Percentiles rank a stretch among this genome's conserved stretches.
Evolutionary conservation across 2,888 invertebrate genomes (phyloP).

Genomic region (Tuberolachnus salignus): DNA sequence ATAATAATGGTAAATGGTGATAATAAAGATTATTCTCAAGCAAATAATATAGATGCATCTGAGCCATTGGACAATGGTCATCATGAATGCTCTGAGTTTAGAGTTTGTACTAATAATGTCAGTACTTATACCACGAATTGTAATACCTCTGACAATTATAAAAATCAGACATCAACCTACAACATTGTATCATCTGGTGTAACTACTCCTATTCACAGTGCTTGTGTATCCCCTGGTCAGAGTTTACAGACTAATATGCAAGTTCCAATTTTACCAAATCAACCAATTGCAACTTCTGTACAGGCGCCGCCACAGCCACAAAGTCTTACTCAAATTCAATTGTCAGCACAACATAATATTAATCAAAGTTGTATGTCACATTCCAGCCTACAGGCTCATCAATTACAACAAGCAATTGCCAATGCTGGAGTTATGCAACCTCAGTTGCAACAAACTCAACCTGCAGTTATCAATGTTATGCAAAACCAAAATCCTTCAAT

Average conservation of each 20-base stretch:
- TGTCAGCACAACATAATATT: constrained; percentile 60
- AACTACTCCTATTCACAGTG: constrained; percentile 54
- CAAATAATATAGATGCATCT: constrained; percentile 40
- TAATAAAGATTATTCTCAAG: constrained; percentile 30
- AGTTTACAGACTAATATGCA: constrained; percentile 60
- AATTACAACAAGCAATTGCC: constrained; percentile 61
- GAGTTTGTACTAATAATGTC: constrained; percentile 57
- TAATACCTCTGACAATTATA: constrained; percentile 57
- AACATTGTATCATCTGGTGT: constrained; percentile 54
- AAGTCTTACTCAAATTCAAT: constrained; percentile 59
- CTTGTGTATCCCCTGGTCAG: constrained; percentile 61
- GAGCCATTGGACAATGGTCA: constrained; percentile 47
- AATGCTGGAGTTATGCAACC: constrained; percentile 58
- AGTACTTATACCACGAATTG: constrained; percentile 58
- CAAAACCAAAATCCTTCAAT: constrained; percentile 58
- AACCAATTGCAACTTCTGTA: constrained; percentile 30
- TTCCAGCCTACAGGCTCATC: constrained; percentile 61
- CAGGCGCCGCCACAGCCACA: constrained; percentile 59
- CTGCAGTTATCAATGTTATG: constrained; percentile 59
- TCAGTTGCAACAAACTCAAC: constrained; percentile 57
- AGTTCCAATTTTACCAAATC: constrained; percentile 45
- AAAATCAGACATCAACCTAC: constrained; percentile 48
- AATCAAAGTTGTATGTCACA: constrained; percentile 60
- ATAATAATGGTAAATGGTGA: constrained; percentile 49
- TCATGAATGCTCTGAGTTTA: constrained; percentile 46